Evolutionary conservation across 2,113 vertebrate genomes (phyloP).

Genomic region (Balaeniceps rex): DNA sequence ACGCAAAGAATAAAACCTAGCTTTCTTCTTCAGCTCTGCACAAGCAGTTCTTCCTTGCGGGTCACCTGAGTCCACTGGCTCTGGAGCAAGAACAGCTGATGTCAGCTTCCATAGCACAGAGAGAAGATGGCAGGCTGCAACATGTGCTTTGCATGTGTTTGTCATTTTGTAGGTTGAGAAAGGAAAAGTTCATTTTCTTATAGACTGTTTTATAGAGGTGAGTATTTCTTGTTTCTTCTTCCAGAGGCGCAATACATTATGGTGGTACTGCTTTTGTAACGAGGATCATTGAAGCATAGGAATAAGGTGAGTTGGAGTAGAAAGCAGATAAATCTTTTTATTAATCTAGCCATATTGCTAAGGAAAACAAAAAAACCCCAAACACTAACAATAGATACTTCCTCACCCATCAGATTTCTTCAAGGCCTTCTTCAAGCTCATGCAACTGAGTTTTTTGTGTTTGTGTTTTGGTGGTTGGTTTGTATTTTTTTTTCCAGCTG

Average conservation of each 20-base stretch:
- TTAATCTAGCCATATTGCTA: not conserved
- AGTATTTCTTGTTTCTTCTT: not conserved
- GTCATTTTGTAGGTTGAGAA: not conserved
- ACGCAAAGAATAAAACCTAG: not conserved
- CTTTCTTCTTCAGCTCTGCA: not conserved
- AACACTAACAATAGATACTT: not conserved
- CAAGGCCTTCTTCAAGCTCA: not conserved
- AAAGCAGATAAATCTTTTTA: not conserved
- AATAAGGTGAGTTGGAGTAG: not conserved
- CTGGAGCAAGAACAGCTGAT: not conserved
- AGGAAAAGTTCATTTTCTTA: not conserved
- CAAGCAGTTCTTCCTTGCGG: not conserved
- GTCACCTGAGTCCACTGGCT: not conserved
- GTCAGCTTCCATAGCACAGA: not conserved
- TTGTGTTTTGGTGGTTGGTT: not conserved
- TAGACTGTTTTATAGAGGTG: not conserved
- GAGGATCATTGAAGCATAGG: not conserved
- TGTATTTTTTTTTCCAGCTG: not conserved
- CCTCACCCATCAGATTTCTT: not conserved
- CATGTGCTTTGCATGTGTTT: not conserved
- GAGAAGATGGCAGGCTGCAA: not conserved
- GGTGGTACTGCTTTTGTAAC: not conserved
- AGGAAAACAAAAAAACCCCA: not conserved
- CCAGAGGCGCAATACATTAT: not conserved
- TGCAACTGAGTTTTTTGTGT: not conserved